Conservation (phyloP, 92 coral and sea anemone genomes). For the Scolanthus callimorphus region DNA sequence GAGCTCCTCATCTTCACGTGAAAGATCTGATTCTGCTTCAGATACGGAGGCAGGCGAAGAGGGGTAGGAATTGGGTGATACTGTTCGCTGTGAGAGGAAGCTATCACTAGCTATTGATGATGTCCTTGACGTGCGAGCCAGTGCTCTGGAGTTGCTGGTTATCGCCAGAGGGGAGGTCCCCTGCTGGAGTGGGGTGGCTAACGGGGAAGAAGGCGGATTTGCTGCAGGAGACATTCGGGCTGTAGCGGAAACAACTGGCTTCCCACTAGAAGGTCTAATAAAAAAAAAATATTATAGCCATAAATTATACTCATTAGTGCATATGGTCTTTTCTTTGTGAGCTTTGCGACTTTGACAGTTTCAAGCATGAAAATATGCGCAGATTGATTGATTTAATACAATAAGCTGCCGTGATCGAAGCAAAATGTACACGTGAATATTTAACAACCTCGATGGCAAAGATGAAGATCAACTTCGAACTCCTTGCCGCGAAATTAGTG, state of each 20-base stretch:
- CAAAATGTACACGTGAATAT: too few species aligned
- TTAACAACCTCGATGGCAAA: too few species aligned
- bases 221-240: slow-evolving; percentile 74
- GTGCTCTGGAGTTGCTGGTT: slow-evolving; percentile 47
- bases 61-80: slow-evolving; percentile 89
- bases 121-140: slow-evolving; percentile 75
- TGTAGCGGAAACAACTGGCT: slow-evolving; percentile 67
- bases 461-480: too few species aligned
- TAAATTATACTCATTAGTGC: too few species aligned
- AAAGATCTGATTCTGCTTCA: slow-evolving; percentile 79
- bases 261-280: neutral
- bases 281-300: too few species aligned
- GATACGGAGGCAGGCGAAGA: slow-evolving; percentile 92
- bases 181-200: slow-evolving; percentile 75
- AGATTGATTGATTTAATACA: too few species aligned
- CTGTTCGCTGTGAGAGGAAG: slow-evolving; percentile 81
- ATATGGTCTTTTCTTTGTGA: too few species aligned
- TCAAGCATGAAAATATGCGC: too few species aligned
- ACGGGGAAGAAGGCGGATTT: slow-evolving; percentile 86
- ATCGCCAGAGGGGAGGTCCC: slow-evolving; percentile 44
- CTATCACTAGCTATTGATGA: slow-evolving; percentile 93
- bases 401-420: too few species aligned
- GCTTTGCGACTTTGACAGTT: too few species aligned
- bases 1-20: slow-evolving; percentile 89
- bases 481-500: too few species aligned